Evolutionary conservation across 30 jellyfish, hydroid and myxozoan species (phyloP).

Genomic region (Hydractinia symbiolongicarpus): DNA sequence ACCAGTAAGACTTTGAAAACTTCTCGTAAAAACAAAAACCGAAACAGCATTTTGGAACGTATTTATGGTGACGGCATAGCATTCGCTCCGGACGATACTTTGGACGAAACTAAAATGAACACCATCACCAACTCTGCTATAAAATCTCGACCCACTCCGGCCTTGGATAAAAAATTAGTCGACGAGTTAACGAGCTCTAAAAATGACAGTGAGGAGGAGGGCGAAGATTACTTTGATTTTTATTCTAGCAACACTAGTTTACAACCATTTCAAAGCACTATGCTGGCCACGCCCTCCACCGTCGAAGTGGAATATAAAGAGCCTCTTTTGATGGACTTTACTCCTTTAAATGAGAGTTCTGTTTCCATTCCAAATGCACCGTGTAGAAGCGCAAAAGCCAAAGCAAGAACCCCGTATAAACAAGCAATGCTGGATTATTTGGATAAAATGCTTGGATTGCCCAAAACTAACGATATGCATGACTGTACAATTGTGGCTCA

Average conservation of each 20-base stretch:
- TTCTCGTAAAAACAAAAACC: no score
- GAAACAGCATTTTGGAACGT: no score
- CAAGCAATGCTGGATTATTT: slow-evolving; percentile 11
- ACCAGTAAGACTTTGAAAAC: no score
- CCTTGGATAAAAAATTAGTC: slow-evolving; percentile 1
- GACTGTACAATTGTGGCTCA: not conserved
- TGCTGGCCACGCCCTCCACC: not conserved
- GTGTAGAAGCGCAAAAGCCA: not conserved
- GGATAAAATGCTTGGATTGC: slow-evolving; percentile 2
- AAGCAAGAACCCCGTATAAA: slow-evolving; percentile 22
- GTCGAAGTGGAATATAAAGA: not conserved
- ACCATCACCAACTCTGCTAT: no score
- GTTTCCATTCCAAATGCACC: slow-evolving; percentile 2
- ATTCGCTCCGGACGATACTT: no score
- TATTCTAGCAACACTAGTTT: not conserved
- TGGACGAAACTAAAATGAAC: no score
- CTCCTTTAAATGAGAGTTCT: not conserved
- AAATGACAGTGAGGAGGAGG: slow-evolving; percentile 1
- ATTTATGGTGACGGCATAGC: no score
- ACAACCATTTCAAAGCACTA: slow-evolving; percentile 9
- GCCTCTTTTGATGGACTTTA: not conserved
- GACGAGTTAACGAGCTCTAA: slow-evolving; percentile 11
- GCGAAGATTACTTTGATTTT: not conserved
- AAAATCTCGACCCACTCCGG: slow-evolving; percentile 10
- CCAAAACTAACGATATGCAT: not conserved